Evolutionary conservation across 2,113 vertebrate genomes (phyloP).

Genomic region (Murina feae): DNA sequence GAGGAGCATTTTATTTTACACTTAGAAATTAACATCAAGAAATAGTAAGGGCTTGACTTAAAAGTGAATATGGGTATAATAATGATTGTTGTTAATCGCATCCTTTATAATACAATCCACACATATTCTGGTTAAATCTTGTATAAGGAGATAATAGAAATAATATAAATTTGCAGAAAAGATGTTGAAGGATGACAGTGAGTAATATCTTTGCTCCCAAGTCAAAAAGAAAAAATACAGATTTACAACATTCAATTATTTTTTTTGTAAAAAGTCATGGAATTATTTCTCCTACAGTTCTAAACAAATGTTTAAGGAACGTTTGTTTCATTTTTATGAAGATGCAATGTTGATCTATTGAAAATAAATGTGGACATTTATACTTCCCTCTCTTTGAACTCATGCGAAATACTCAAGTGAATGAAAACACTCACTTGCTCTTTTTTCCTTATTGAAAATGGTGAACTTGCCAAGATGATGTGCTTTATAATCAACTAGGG

Average conservation of each 20-base stretch:
- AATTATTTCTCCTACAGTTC: not conserved
- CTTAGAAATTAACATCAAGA: not conserved
- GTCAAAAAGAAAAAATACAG: not conserved
- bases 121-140: not conserved
- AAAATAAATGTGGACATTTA: not conserved
- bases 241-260: not conserved
- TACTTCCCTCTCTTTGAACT: not conserved
- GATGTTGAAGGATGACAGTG: not conserved
- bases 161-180: not conserved
- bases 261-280: not conserved
- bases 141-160: not conserved
- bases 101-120: not conserved
- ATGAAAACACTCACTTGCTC: not conserved
- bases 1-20: not conserved
- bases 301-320: not conserved
- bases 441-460: not conserved
- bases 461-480: not conserved
- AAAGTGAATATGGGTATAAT: not conserved
- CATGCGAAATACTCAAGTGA: not conserved
- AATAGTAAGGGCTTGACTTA: not conserved
- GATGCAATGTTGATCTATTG: not conserved
- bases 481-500: not conserved
- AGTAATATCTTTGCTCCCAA: not conserved
- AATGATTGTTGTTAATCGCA: not conserved
- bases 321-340: not conserved